Evolutionary conservation across 2,888 invertebrate species (phyloP).

Genomic region (Amblyteles armatorius): DNA sequence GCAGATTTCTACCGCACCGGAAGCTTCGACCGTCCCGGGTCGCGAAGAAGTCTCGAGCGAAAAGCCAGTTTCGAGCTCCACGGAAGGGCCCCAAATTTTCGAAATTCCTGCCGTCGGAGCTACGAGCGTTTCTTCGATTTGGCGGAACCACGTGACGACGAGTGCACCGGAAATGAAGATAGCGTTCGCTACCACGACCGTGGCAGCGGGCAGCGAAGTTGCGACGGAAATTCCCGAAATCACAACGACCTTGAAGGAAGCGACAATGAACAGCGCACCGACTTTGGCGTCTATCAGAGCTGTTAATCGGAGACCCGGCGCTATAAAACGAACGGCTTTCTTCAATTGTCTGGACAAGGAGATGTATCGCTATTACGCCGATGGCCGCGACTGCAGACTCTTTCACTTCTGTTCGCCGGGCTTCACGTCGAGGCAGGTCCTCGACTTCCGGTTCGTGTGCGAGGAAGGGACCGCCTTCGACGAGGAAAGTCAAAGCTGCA

Average conservation of each 20-base stretch:
- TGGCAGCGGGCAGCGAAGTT: not conserved
- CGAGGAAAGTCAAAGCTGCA: slow-evolving; percentile 85
- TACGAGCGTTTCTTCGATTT: slow-evolving; percentile 40
- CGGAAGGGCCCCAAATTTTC: slow-evolving; percentile 11
- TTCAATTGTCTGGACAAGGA: slow-evolving; percentile 87
- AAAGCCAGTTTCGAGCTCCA: not conserved
- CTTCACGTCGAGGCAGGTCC: slow-evolving; percentile 86
- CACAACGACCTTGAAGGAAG: slow-evolving; percentile 13
- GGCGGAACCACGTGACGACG: slow-evolving; percentile 22
- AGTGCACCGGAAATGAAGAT: slow-evolving; percentile 20
- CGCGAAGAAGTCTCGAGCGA: not conserved
- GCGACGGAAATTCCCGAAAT: slow-evolving; percentile 51
- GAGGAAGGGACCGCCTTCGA: slow-evolving; percentile 87
- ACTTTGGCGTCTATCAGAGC: slow-evolving; percentile 53
- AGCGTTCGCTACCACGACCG: slow-evolving; percentile 9
- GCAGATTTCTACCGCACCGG: slow-evolving; percentile 12
- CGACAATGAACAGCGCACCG: slow-evolving; percentile 14
- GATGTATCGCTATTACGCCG: slow-evolving; percentile 87
- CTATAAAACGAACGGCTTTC: slow-evolving; percentile 76
- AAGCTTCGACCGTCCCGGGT: not conserved
- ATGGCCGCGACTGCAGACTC: slow-evolving; percentile 86
- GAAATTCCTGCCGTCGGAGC: slow-evolving; percentile 8
- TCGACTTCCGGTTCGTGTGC: slow-evolving; percentile 88
- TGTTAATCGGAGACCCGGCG: slow-evolving; percentile 62
- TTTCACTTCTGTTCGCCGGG: slow-evolving; percentile 88